These are phyloP conservation scores for Sphaerophoria rueppellii DNA, from an alignment of 2,888 invertebrate genomes.

Conservation along the genomic window DNA sequence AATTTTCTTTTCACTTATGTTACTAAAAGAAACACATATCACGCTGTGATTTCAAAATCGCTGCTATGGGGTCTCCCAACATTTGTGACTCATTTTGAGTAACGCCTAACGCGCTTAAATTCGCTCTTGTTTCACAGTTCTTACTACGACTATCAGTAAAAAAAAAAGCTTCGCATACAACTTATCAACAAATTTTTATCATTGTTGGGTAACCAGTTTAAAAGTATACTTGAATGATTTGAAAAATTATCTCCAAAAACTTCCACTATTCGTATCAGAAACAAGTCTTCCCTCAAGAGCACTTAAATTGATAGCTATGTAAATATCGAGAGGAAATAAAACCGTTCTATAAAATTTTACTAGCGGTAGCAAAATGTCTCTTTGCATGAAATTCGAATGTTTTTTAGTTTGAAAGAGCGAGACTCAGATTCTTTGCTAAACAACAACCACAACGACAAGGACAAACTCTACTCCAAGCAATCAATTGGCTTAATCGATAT, in stretches of 20 bases:
- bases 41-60: too few species aligned
- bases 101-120: too few species aligned
- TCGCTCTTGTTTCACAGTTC: too few species aligned
- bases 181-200: slow-evolving; percentile 9
- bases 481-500: slow-evolving; percentile 30
- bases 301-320: slow-evolving; percentile 8
- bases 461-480: background rate
- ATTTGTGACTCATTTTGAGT: too few species aligned
- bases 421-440: background rate
- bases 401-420: background rate
- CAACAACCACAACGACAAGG: background rate
- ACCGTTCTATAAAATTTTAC: slow-evolving; percentile 11
- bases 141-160: too few species aligned
- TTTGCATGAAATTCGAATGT: background rate
- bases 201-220: background rate
- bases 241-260: background rate
- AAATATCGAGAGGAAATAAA: slow-evolving; percentile 5
- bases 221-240: background rate
- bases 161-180: background rate
- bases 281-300: background rate
- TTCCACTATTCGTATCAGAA: background rate
- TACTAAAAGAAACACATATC: too few species aligned
- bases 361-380: background rate
- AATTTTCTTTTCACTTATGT: too few species aligned
- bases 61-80: too few species aligned